These are phyloP conservation scores for Austrolebias charrua DNA, from an alignment of 2,797 vertebrate species.

Conservation along the genomic window DNA sequence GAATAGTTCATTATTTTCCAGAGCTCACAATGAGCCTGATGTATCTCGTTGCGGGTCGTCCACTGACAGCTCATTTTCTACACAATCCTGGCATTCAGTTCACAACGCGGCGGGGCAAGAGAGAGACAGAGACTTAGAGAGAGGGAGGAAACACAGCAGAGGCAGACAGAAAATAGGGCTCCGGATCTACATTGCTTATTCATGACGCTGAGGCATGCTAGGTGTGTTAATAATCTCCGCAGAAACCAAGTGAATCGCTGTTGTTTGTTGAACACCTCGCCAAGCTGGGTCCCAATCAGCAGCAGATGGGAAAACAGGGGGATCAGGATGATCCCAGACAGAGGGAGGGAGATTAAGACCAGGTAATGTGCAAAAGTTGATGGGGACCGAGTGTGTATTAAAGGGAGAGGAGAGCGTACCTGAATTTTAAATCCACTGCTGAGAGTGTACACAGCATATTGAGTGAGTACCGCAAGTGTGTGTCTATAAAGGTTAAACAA, in stretches of 20 bases:
- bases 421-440: constrained; percentile 65
- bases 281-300: constrained; percentile 67
- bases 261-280: constrained; percentile 80
- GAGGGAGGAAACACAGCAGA: constrained; percentile 57
- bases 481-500: constrained; percentile 74
- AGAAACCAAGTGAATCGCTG: constrained; percentile 77
- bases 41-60: constrained; percentile 77
- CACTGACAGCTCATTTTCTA: constrained; percentile 82
- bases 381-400: constrained; percentile 68
- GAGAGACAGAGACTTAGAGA: constrained; percentile 24
- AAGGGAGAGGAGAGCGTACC: constrained; percentile 55
- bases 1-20: constrained; percentile 83
- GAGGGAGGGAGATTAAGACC: constrained; percentile 76
- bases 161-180: constrained; percentile 69
- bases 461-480: constrained; percentile 31
- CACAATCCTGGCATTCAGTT: constrained; percentile 79
- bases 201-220: constrained; percentile 76
- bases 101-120: constrained; percentile 53
- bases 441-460: constrained; percentile 47
- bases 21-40: constrained; percentile 79
- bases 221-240: constrained; percentile 83
- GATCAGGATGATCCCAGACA: constrained; percentile 72
- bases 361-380: constrained; percentile 76
- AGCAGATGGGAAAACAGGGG: constrained; percentile 74
- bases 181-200: constrained; percentile 80